phyloP scores from a whole-genome alignment of 2,113 vertebrate species.

The Micronycteris hirsuta region DNA sequence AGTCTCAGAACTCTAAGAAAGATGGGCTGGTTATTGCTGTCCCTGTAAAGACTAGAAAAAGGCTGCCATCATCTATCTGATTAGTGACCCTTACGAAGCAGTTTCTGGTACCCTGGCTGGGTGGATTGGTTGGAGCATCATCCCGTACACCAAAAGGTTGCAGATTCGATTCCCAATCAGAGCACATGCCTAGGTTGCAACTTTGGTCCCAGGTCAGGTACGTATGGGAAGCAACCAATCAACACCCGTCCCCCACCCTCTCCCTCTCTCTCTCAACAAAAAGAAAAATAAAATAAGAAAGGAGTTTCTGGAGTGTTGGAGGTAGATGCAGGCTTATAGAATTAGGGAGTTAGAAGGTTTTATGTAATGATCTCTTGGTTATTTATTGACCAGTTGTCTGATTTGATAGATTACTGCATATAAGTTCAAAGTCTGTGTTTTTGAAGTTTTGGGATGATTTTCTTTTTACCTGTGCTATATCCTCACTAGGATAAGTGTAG shows the following conservation, averaged over 20 bases:
- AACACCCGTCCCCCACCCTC: too few species aligned
- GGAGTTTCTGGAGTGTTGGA: neutral
- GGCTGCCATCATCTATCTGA: neutral
- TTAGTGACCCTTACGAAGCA: neutral
- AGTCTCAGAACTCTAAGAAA: neutral
- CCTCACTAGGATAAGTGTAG: neutral
- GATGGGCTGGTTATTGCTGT: neutral
- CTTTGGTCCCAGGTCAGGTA: too few species aligned
- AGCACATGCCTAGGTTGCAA: too few species aligned
- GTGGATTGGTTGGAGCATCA: too few species aligned
- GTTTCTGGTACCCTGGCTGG: neutral
- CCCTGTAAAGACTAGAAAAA: neutral
- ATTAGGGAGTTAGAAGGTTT: neutral
- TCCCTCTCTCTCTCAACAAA: too few species aligned
- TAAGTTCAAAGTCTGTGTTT: neutral
- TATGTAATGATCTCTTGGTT: neutral
- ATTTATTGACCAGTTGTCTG: neutral
- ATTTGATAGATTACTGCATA: neutral
- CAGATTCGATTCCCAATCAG: too few species aligned
- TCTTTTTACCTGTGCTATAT: neutral
- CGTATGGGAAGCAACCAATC: too few species aligned
- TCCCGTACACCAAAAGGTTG: too few species aligned
- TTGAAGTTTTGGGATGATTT: neutral
- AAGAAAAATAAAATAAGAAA: neutral
- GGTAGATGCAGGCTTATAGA: neutral